Evolutionary conservation across 2,888 invertebrate genomes (phyloP).

Genomic region (Metellina segmentata): DNA sequence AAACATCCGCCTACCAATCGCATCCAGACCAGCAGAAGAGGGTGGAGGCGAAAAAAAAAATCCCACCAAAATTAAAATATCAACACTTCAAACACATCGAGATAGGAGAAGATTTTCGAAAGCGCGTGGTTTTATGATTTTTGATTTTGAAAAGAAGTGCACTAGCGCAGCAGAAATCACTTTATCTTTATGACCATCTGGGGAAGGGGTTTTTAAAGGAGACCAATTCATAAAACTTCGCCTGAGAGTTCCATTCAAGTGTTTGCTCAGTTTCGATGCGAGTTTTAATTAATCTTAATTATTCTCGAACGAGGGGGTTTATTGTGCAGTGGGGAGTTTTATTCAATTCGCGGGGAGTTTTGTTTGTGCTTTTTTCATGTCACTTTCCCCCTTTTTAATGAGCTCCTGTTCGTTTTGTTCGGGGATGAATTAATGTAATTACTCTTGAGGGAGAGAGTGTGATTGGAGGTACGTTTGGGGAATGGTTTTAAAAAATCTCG

Average conservation of each 20-base stretch:
- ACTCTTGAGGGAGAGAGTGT: neutral
- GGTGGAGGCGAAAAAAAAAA: constrained; percentile 2
- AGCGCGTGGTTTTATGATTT: constrained; percentile 9
- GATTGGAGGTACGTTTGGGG: neutral
- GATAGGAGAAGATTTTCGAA: neutral
- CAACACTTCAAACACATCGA: constrained; percentile 26
- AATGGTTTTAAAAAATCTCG: neutral
- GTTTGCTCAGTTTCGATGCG: constrained; percentile 40
- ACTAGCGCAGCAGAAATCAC: constrained; percentile 11
- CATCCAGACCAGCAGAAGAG: neutral
- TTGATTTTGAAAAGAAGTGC: constrained; percentile 17
- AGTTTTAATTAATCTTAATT: constrained; percentile 67
- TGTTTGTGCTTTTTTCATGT: neutral
- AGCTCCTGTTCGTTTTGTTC: neutral
- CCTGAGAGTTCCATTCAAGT: constrained; percentile 24
- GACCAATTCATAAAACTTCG: constrained; percentile 4
- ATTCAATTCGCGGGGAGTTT: neutral
- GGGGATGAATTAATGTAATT: constrained; percentile 46
- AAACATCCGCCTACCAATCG: constrained; percentile 49
- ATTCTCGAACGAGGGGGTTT: neutral
- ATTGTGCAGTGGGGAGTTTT: constrained; percentile 3
- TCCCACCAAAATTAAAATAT: constrained; percentile 2
- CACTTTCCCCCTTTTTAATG: neutral
- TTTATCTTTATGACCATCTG: constrained; percentile 28
- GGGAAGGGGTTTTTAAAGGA: constrained; percentile 13